Evolutionary conservation across 2,888 invertebrate species (phyloP).

Genomic region (Brachycybe producta): DNA sequence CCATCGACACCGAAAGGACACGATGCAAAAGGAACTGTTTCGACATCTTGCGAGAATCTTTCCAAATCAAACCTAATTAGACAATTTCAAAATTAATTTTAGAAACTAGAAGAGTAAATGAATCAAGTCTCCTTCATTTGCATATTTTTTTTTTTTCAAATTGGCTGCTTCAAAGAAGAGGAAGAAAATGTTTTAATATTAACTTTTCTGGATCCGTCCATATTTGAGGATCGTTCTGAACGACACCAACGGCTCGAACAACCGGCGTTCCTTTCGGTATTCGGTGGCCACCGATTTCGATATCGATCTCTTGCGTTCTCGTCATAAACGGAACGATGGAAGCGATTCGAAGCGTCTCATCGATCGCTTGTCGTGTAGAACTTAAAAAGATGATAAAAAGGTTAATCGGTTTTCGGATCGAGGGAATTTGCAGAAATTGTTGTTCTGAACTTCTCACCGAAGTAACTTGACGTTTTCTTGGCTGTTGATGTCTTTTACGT

Average conservation of each 20-base stretch:
- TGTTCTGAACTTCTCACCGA: too few species aligned
- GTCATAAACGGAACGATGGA: slow-evolving; percentile 33
- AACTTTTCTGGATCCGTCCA: slow-evolving; percentile 31
- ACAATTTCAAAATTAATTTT: too few species aligned
- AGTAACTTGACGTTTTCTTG: too few species aligned
- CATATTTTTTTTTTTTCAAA: too few species aligned
- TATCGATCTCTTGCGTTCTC: slow-evolving; percentile 30
- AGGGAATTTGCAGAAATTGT: too few species aligned
- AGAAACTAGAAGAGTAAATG: background rate
- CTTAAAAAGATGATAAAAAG: too few species aligned
- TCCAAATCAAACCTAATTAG: slow-evolving; percentile 16
- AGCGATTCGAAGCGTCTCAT: slow-evolving; percentile 33
- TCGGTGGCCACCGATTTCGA: slow-evolving; percentile 33
- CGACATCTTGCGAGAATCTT: slow-evolving; percentile 15
- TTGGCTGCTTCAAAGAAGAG: too few species aligned
- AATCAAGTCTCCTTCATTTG: too few species aligned
- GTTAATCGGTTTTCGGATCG: too few species aligned
- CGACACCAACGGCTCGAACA: slow-evolving; percentile 34
- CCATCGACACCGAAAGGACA: slow-evolving; percentile 35
- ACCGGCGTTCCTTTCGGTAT: slow-evolving; percentile 36
- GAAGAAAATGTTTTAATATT: too few species aligned
- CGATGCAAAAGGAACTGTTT: slow-evolving; percentile 27
- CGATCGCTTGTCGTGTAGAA: slow-evolving; percentile 31
- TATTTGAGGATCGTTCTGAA: slow-evolving; percentile 27
- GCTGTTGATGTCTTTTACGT: too few species aligned